Percentiles rank a stretch among this genome's conserved stretches.
phyloP scores from a whole-genome alignment of 2,113 vertebrate species.

The Silurus asotus region DNA sequence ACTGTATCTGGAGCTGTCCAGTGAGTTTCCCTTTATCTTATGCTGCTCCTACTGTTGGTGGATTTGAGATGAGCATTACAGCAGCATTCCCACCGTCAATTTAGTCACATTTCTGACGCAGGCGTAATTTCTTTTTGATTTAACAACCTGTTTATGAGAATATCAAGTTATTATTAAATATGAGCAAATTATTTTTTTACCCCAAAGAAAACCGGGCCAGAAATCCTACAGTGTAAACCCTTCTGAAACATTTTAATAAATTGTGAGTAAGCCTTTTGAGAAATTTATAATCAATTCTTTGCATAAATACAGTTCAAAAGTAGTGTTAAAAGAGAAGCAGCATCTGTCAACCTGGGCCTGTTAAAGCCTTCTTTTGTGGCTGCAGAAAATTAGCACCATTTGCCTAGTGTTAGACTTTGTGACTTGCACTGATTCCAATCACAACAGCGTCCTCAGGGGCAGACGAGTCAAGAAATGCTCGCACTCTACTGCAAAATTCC shows the following conservation, averaged over 20 bases:
- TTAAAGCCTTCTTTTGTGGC: constrained; percentile 24
- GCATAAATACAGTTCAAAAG: constrained; percentile 49
- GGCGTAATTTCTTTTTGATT: neutral
- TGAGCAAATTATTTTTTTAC: neutral
- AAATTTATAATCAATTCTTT: constrained; percentile 26
- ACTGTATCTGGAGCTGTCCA: neutral
- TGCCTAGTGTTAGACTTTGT: constrained; percentile 19
- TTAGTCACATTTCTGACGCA: neutral
- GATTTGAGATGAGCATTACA: neutral
- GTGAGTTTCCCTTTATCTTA: neutral
- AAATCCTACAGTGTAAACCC: neutral
- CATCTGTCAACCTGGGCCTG: constrained; percentile 51
- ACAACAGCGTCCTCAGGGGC: constrained; percentile 9
- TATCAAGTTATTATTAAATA: neutral
- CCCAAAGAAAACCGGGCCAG: neutral
- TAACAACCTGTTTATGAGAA: neutral
- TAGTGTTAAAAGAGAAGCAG: constrained; percentile 55
- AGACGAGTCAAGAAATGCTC: constrained; percentile 2
- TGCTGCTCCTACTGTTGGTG: neutral
- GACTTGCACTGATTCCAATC: constrained; percentile 25
- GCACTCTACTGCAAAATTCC: constrained; percentile 39
- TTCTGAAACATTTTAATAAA: constrained; percentile 12
- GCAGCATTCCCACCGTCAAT: neutral
- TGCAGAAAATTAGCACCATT: constrained; percentile 48
- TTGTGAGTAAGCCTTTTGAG: constrained; percentile 31